These are phyloP conservation scores for Megaceryle maxima DNA, from an alignment of 2,113 vertebrate genomes.

Conservation along the genomic window DNA sequence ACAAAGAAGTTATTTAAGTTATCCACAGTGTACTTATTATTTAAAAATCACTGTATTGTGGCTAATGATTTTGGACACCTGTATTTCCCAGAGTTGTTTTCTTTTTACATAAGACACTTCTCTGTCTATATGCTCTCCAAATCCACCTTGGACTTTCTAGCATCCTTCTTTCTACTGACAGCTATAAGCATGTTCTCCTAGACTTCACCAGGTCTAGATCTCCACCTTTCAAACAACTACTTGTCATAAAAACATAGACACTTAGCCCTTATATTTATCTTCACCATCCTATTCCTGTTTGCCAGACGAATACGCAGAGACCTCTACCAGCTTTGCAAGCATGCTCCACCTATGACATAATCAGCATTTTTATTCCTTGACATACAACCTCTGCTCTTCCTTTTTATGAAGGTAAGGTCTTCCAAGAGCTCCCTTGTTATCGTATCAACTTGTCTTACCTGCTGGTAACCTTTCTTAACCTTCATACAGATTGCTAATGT, in stretches of 20 bases:
- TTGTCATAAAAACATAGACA: not conserved
- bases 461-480: not conserved
- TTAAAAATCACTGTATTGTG: not conserved
- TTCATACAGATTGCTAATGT: not conserved
- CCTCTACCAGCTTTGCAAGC: not conserved
- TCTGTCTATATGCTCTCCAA: not conserved
- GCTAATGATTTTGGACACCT: not conserved
- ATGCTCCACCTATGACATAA: not conserved
- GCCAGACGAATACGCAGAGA: not conserved
- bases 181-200: fast-evolving
- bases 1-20: not conserved
- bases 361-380: not conserved
- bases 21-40: not conserved
- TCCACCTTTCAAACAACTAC: not conserved
- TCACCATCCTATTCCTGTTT: not conserved
- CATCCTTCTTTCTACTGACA: not conserved
- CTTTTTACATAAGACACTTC: not conserved
- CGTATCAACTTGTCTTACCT: not conserved
- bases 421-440: not conserved
- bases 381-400: not conserved
- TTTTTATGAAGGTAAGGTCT: not conserved
- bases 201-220: not conserved
- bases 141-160: not conserved
- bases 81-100: not conserved
- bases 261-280: not conserved